These are phyloP conservation scores for Thripadectes ignobilis DNA, from an alignment of 2,797 vertebrate species.

Conservation along the genomic window DNA sequence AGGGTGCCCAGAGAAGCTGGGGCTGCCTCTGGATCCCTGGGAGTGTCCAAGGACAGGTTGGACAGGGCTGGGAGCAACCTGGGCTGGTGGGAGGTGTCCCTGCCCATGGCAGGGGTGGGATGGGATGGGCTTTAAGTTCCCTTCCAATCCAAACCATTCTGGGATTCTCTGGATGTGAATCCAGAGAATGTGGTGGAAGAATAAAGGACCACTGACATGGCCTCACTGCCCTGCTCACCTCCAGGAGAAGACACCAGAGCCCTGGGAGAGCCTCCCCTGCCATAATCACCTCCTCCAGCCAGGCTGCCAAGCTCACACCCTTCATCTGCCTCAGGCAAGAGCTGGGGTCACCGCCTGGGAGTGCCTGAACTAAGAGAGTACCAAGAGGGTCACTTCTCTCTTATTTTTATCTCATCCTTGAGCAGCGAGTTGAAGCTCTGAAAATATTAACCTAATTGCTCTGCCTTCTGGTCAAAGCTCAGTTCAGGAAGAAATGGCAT, in stretches of 20 bases:
- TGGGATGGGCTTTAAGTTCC: neutral
- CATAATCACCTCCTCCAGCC: rapidly evolving
- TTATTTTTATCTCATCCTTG: neutral
- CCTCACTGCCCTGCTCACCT: neutral
- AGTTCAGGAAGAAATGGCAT: neutral
- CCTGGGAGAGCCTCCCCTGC: neutral
- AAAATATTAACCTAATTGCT: neutral
- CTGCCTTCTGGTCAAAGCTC: neutral
- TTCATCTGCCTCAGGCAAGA: neutral
- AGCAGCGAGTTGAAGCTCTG: neutral
- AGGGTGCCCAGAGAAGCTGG: neutral
- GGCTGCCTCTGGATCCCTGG: neutral
- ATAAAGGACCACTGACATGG: neutral
- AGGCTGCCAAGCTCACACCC: neutral
- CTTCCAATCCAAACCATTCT: neutral
- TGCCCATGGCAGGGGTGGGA: neutral
- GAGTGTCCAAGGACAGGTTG: neutral
- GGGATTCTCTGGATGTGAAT: neutral
- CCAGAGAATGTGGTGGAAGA: neutral
- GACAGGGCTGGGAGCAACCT: rapidly evolving
- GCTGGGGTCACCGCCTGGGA: neutral
- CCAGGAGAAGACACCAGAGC: neutral
- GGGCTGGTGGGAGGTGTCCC: neutral
- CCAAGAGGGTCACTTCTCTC: neutral
- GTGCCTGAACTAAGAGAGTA: neutral